These are phyloP conservation scores for Plagodis dolabraria DNA, from an alignment of 2,888 invertebrate genomes.

Conservation along the genomic window DNA sequence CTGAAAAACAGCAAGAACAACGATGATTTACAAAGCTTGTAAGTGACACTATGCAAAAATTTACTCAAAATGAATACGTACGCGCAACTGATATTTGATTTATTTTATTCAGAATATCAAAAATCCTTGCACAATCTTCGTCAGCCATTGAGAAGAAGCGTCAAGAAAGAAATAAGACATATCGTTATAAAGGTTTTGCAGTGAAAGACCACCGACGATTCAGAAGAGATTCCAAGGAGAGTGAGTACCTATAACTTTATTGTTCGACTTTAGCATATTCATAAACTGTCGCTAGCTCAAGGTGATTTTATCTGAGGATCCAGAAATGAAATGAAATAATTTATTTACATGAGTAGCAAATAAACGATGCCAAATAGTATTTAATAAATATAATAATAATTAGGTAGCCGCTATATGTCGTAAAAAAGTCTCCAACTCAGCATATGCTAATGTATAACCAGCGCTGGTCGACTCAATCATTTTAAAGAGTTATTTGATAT, in stretches of 20 bases:
- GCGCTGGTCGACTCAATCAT: no score
- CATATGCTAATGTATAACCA: no score
- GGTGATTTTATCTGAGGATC: no score
- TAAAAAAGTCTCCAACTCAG: no score
- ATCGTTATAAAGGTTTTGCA: constrained; percentile 54
- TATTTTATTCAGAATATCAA: constrained; percentile 51
- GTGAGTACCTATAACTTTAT: constrained; percentile 44
- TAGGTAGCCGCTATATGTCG: no score
- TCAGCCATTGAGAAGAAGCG: constrained; percentile 32
- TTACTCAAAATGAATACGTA: neutral
- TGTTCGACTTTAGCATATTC: neutral
- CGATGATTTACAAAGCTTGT: constrained; percentile 54
- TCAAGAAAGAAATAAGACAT: constrained; percentile 32
- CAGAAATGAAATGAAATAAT: no score
- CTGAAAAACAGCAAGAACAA: constrained; percentile 46
- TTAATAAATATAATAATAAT: no score
- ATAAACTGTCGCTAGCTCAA: no score
- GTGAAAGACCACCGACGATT: constrained; percentile 46
- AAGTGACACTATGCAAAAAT: constrained; percentile 44
- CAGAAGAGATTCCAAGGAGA: constrained; percentile 51
- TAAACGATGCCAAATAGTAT: no score
- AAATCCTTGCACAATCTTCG: constrained; percentile 47
- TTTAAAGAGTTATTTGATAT: no score
- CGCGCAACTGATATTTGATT: constrained; percentile 7
- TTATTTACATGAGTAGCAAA: no score